Evolutionary conservation across 2,113 vertebrate species (phyloP), one percentile per base, ranked within the genome.

Genomic region (Calyptommatus sinebrachiatus): DNA sequence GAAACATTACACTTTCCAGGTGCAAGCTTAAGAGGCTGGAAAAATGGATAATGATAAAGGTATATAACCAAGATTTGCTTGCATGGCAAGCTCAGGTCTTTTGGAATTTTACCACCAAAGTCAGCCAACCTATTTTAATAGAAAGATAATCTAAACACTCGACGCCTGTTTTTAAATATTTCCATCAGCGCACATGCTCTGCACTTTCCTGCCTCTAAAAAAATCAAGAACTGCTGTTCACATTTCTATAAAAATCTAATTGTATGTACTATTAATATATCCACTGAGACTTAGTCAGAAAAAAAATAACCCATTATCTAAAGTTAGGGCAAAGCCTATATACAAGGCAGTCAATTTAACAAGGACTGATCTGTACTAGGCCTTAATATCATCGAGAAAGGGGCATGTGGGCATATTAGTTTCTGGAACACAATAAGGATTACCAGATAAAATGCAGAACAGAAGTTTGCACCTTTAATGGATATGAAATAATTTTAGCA

Each of bases 211-310:
- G n/a, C 53, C 11, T 79, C 70, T 70, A n/a, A 26, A 24, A 28
- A 68, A 4, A n/a, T 61, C 31, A 75, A 57, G 20, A 69, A 75
- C 20, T 2, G 24, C 69, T 53, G 18, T 21, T 41, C 46, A n/a
- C 71, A n/a, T 53, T 61, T 81, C 67, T 68, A 29, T 57, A 69
- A 74, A n/a, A 61, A 68, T 53, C 65, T 69, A 57, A 74, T 60
- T 5, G 18, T 61, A 61, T 28, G 50, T 29, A 16, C 79, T 75
- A 60, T 75, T 29, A 74, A 80, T 28, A 8, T 63, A 28, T 67
- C 50, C 60, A 31, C 31, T 74, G 50, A 75, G 65, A 31, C 26
- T 10, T 69, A 35, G 22, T 14, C 41, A 18, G 29, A 77, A 29
- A 79, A 68, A 10, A 35, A 68, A 35, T 24, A 18, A 41, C 31